Evolutionary conservation across 2,797 vertebrate genomes (phyloP).

Genomic region (Clamator glandarius): DNA sequence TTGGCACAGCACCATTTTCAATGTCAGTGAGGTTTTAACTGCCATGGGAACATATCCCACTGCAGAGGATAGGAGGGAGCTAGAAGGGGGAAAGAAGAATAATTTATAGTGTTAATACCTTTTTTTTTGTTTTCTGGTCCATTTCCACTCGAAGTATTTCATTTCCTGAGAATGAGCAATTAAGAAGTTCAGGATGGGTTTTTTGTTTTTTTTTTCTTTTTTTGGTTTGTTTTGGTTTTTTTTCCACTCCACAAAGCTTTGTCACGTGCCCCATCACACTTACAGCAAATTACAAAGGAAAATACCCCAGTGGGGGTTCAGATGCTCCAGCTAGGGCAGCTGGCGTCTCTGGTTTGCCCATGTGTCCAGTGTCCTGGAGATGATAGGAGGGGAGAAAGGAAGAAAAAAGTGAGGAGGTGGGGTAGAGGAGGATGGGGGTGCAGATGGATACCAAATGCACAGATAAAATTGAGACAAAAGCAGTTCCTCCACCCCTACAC

Average conservation of each 20-base stretch:
- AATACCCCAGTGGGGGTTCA: conserved; percentile 57
- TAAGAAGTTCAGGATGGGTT: conserved; percentile 69
- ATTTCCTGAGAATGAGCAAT: conserved; percentile 72
- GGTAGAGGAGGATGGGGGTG: background rate
- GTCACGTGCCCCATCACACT: conserved; percentile 74
- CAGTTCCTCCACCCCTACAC: background rate
- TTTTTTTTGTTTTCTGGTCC: background rate
- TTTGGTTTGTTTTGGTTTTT: no score
- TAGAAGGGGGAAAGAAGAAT: background rate
- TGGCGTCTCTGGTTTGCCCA: background rate
- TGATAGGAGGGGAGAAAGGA: conserved; percentile 64
- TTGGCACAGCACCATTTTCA: background rate
- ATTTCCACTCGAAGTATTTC: conserved; percentile 36
- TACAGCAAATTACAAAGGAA: conserved; percentile 70
- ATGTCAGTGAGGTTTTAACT: conserved; percentile 23
- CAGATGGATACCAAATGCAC: conserved; percentile 12
- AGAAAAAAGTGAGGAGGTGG: conserved; percentile 23
- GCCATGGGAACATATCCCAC: conserved; percentile 9
- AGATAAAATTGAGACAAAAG: conserved; percentile 15
- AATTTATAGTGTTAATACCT: background rate
- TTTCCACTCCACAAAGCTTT: conserved; percentile 69
- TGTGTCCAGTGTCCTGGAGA: conserved; percentile 37
- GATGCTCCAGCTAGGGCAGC: conserved; percentile 1
- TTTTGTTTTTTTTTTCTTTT: no score
- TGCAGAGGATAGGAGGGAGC: background rate